Percentiles rank a stretch among this genome's conserved stretches.
Evolutionary conservation across 2,113 vertebrate species (phyloP).

Genomic region (Xenopus tropicalis): UCB_Xtro_10.0 CM004450.2:82228001-82228500

Average conservation of each 20-base stretch:
- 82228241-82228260: conserved; percentile 79
- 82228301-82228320: conserved; percentile 45
- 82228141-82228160: too few species aligned
- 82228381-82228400: conserved; percentile 88
- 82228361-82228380: conserved; percentile 67
- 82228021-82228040: too few species aligned
- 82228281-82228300: conserved; percentile 87
- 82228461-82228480: conserved; percentile 31
- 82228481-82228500: background rate
- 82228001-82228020: too few species aligned
- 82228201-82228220: conserved; percentile 82
- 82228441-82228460: conserved; percentile 58
- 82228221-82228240: conserved; percentile 79
- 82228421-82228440: conserved; percentile 92
- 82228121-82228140: too few species aligned
- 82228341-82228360: background rate
- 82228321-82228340: background rate
- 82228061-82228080: too few species aligned
- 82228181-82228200: conserved; percentile 77
- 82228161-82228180: too few species aligned
- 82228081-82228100: too few species aligned
- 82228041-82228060: too few species aligned
- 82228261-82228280: conserved; percentile 66
- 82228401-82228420: conserved; percentile 94
- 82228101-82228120: too few species aligned